Percentiles rank a stretch among this genome's conserved stretches.
Conservation (phyloP, 2,888 invertebrate species). For the Neoascia interrupta region DNA sequence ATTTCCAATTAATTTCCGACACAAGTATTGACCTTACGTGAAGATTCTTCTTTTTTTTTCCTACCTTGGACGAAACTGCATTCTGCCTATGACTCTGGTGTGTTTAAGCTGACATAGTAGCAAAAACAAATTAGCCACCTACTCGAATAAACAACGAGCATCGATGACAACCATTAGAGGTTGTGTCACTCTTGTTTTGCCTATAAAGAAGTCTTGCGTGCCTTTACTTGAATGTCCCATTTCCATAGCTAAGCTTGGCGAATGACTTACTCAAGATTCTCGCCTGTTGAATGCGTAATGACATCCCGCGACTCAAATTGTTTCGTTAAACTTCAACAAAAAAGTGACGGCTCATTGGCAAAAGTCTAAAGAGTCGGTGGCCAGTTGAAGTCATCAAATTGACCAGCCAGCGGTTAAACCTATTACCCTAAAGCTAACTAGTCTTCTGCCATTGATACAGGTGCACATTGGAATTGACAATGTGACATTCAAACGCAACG, state of each 20-base stretch:
- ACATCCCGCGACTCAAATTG: conserved; percentile 9
- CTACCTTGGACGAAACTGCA: neutral
- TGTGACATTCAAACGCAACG: conserved; percentile 6
- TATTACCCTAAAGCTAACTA: neutral
- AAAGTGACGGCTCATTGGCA: conserved; percentile 47
- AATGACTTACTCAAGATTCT: conserved; percentile 50
- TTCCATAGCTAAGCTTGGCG: conserved; percentile 31
- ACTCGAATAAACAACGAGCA: conserved; percentile 1
- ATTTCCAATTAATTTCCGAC: no score
- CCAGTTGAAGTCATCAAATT: neutral
- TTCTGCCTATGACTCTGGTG: neutral
- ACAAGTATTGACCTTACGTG: no score
- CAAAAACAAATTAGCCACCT: neutral
- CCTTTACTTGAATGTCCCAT: conserved; percentile 62
- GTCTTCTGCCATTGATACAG: neutral
- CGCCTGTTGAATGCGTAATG: conserved; percentile 51
- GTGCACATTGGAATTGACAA: conserved; percentile 27
- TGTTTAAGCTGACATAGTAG: neutral
- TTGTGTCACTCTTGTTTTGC: conserved; percentile 43
- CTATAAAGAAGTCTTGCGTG: conserved; percentile 24
- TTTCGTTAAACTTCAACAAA: neutral
- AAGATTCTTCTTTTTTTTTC: neutral
- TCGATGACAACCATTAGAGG: conserved; percentile 44
- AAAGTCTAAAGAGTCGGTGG: conserved; percentile 20
- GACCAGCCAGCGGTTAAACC: neutral